Conservation (phyloP, 2,797 vertebrate species). For the Apogon hyalosoma region DNA sequence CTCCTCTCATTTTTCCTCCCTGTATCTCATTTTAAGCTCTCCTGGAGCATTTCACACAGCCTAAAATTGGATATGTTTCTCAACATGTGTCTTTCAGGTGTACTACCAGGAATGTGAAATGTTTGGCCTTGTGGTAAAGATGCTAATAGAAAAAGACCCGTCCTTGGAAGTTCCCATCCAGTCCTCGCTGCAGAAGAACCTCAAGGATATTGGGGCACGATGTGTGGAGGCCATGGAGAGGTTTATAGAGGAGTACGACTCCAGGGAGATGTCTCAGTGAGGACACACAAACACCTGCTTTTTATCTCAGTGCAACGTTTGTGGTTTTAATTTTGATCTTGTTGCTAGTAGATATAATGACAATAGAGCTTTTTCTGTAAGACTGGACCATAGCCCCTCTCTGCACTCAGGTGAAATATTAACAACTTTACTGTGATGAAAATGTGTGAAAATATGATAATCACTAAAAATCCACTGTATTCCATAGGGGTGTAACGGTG, state of each 20-base stretch:
- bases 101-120: slow-evolving; percentile 83
- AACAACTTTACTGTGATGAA: too few relatives aligned
- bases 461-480: too few relatives aligned
- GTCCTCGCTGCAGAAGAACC: slow-evolving; percentile 79
- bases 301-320: too few relatives aligned
- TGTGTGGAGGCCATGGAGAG: slow-evolving; percentile 82
- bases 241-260: slow-evolving; percentile 83
- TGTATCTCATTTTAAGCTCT: not conserved
- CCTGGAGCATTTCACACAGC: not conserved
- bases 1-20: not conserved
- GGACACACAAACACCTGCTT: not conserved
- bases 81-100: slow-evolving; percentile 70
- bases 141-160: slow-evolving; percentile 83
- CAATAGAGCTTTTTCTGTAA: too few relatives aligned
- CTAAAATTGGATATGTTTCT: slow-evolving; percentile 4
- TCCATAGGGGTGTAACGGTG: too few relatives aligned
- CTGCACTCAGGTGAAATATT: too few relatives aligned
- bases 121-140: slow-evolving; percentile 82
- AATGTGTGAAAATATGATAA: too few relatives aligned
- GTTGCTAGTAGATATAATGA: too few relatives aligned
- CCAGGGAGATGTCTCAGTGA: slow-evolving; percentile 49
- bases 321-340: too few relatives aligned
- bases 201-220: slow-evolving; percentile 79
- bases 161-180: slow-evolving; percentile 78
- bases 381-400: too few relatives aligned